Evolutionary conservation across 2,888 invertebrate genomes (phyloP).

Genomic region (Iphiclides podalirius): DNA sequence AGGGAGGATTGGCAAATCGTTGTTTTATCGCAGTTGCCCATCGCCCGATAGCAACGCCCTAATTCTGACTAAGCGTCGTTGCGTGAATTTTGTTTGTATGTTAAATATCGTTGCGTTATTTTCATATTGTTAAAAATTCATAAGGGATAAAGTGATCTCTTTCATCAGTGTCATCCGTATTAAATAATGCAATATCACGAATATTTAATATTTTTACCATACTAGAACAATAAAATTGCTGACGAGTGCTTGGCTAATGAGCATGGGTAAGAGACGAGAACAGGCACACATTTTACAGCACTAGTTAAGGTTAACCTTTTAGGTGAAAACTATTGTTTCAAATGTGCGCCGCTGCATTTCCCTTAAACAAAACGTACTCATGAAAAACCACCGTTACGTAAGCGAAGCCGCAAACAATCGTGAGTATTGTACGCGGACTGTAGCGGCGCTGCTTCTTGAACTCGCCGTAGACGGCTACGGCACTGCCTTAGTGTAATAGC

Average conservation of each 20-base stretch:
- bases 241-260: no score
- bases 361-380: slow-evolving; percentile 18
- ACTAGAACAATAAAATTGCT: no score
- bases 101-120: no score
- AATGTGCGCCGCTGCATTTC: not conserved
- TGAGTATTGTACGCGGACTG: slow-evolving; percentile 16
- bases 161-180: no score
- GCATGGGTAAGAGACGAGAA: no score
- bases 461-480: slow-evolving; percentile 11
- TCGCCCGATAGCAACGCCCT: slow-evolving; percentile 10
- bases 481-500: not conserved
- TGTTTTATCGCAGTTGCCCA: slow-evolving; percentile 18
- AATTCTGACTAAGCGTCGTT: not conserved
- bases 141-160: no score
- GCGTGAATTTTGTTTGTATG: not conserved
- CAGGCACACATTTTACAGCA: no score
- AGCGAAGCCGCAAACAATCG: slow-evolving; percentile 20
- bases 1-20: slow-evolving; percentile 27
- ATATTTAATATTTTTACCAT: no score
- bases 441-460: slow-evolving; percentile 8
- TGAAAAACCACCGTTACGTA: slow-evolving; percentile 18
- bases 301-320: slow-evolving; percentile 12
- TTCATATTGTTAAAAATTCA: no score
- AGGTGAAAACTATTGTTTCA: slow-evolving; percentile 8
- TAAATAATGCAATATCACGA: no score